Conservation (phyloP, 2,797 vertebrate genomes). For the Chanos chanos region DNA sequence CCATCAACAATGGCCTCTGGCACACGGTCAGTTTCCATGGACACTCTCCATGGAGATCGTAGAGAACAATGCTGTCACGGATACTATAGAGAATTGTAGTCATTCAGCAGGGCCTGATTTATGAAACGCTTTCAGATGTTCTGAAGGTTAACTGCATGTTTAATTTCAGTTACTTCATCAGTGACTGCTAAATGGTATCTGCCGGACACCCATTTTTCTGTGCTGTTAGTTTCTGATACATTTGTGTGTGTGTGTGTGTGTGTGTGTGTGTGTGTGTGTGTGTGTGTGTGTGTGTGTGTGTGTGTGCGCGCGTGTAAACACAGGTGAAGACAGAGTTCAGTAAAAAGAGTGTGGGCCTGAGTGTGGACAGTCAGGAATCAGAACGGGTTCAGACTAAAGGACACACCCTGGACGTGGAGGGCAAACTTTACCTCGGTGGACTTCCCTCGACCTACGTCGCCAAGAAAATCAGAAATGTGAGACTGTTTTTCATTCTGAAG, state of each 20-base stretch:
- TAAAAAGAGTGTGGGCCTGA: constrained; percentile 73
- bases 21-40: constrained; percentile 76
- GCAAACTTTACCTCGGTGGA: constrained; percentile 83
- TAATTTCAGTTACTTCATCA: too few species aligned
- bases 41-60: too few species aligned
- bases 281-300: not conserved
- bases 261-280: not conserved
- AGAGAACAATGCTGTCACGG: too few species aligned
- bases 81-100: too few species aligned
- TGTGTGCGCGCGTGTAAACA: constrained; percentile 8
- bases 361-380: constrained; percentile 67
- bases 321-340: constrained; percentile 82
- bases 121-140: too few species aligned
- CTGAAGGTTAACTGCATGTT: too few species aligned
- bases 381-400: constrained; percentile 63
- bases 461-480: constrained; percentile 83
- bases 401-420: constrained; percentile 84
- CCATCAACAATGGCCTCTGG: constrained; percentile 84
- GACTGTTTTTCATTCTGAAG: constrained; percentile 37
- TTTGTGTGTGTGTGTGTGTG: not conserved
- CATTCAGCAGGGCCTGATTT: too few species aligned
- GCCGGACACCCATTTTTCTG: too few species aligned
- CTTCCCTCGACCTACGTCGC: constrained; percentile 70
- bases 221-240: not conserved
- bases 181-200: too few species aligned